Base-by-base conservation (phyloP, 2,113 vertebrate genomes). In the Ailurus styani region DNA sequence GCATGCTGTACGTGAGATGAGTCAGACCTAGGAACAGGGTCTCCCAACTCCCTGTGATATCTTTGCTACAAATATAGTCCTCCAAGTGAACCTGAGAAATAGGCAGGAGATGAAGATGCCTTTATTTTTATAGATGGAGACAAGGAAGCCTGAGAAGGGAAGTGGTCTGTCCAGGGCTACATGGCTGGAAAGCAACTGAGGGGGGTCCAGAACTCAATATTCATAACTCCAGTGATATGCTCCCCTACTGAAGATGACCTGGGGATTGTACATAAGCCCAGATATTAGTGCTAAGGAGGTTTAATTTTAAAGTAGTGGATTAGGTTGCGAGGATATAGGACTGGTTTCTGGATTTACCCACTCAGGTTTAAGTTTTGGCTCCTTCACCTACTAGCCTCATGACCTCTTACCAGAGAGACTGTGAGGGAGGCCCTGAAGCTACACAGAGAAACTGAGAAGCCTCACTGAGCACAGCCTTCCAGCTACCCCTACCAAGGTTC, bases 371-470 rank as follows among this genome's bases (percentile, higher is more conserved):
- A 93, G 18, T 66, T 55, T 34, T 78, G 77, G 15, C 45, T 96
- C 68, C 29, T 45, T 31, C 4, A 15, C 20, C 7, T 6, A 29
- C 42, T 37, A 60, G 34, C 8, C 29, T 47, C 14, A 23, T 87
- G 45, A 66, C 64, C 5, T 84, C 70, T 73, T 79, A 70, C 8
- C 25, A 50, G 27, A 79, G 29, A 37, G 73, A 87, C 18, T 23
- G 11, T 50, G 7, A 37, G 10, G 13, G n/a, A 87, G 47, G 50
- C 7, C 3, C 21, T 47, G 15, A 17, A 20, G 70, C 27, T 27
- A 40, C 2, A 4, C 9, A 9, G 12, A 45, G 2, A 15, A 29
- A 15, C 14, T 14, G 4, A 72, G 34, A 42, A 37, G 4, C 5
- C 15, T 17, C 31, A 27, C 7, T 72, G 37, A 73, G 18, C 45